Conservation (phyloP, 2,888 invertebrate species). For the Cerceris ruficornis region DNA sequence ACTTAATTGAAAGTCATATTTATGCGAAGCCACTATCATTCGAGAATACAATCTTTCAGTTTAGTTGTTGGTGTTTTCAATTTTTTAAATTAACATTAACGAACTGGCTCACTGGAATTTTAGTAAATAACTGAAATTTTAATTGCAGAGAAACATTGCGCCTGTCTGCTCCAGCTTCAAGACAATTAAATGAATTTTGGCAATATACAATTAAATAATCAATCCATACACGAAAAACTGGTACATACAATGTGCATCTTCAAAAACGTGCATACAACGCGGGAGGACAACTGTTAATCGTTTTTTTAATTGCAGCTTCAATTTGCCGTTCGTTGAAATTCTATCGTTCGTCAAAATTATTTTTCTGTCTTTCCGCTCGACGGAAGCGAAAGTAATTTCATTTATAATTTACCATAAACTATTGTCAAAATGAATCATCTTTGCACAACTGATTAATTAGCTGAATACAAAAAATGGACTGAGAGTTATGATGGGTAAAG, state of each 20-base stretch:
- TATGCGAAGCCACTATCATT: too few species aligned
- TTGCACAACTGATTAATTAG: too few species aligned
- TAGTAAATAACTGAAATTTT: neutral
- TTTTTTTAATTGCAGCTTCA: constrained; percentile 48
- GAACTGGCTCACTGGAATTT: neutral
- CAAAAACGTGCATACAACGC: neutral
- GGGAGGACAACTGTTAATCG: neutral
- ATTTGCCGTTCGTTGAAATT: constrained; percentile 27
- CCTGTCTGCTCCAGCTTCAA: neutral
- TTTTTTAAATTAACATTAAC: neutral
- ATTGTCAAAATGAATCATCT: too few species aligned
- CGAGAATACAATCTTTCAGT: too few species aligned
- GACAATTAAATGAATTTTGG: constrained; percentile 17
- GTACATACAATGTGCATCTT: constrained; percentile 17
- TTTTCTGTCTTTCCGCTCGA: constrained; percentile 20
- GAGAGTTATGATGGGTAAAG: too few species aligned
- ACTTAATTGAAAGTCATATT: too few species aligned
- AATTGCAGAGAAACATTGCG: neutral
- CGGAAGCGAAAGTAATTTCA: constrained; percentile 13
- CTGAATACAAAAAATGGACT: too few species aligned
- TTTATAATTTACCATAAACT: constrained; percentile 6
- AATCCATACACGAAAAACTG: constrained; percentile 28
- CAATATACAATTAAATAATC: constrained; percentile 43
- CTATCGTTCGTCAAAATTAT: constrained; percentile 34
- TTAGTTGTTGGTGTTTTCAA: too few species aligned